These are phyloP conservation scores for Alloscopus bannaensis DNA, from an alignment of 2,888 invertebrate species.

Conservation along the genomic window DNA sequence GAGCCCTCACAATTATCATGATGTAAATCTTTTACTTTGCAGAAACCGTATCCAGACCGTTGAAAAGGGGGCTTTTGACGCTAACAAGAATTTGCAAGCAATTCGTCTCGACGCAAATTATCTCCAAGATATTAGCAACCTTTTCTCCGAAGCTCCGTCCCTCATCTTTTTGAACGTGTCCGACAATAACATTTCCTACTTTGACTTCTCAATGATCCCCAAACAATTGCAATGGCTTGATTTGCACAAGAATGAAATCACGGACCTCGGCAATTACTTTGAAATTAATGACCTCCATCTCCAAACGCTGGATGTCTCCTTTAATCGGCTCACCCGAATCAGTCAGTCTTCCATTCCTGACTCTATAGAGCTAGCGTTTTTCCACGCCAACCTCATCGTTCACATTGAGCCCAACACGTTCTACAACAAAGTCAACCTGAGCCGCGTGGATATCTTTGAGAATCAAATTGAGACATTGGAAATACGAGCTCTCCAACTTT, in stretches of 20 bases:
- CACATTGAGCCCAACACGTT: conserved; percentile 92
- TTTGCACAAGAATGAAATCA: conserved; percentile 89
- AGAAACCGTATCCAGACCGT: conserved; percentile 88
- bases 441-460: conserved; percentile 93
- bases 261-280: conserved; percentile 81
- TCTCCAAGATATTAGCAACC: conserved; percentile 86
- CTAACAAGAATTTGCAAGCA: conserved; percentile 87
- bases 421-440: conserved; percentile 90
- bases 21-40: too few species aligned
- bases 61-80: conserved; percentile 88
- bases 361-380: conserved; percentile 88
- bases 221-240: conserved; percentile 90
- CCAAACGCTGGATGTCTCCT: conserved; percentile 92
- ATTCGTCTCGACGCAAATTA: conserved; percentile 91
- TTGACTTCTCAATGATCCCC: conserved; percentile 91
- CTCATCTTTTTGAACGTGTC: conserved; percentile 93
- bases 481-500: conserved; percentile 89
- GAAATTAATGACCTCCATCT: conserved; percentile 80
- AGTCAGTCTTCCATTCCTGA: conserved; percentile 85
- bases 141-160: conserved; percentile 89
- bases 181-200: conserved; percentile 91
- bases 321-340: conserved; percentile 89
- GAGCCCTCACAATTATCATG: too few species aligned
- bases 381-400: conserved; percentile 92
- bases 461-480: conserved; percentile 94